These are phyloP conservation scores for Brenthis hecate DNA, from an alignment of 2,888 invertebrate genomes.

Conservation along the genomic window DNA sequence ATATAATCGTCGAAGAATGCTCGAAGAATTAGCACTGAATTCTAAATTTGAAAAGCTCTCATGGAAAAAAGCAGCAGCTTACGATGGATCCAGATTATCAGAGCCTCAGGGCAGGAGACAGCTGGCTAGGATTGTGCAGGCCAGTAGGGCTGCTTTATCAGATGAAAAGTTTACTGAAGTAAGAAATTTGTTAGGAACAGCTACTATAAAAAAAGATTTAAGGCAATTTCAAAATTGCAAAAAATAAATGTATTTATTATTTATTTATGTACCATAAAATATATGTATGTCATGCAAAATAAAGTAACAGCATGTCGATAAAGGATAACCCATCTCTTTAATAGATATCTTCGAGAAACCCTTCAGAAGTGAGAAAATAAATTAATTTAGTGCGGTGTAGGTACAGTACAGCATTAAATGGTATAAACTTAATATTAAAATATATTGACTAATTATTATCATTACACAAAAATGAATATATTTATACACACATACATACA, in stretches of 20 bases:
- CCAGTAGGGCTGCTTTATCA: conserved; percentile 87
- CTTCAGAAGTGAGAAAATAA: no score
- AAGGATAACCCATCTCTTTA: no score
- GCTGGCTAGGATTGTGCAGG: conserved; percentile 86
- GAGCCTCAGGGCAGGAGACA: conserved; percentile 86
- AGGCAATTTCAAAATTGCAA: no score
- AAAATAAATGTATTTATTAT: no score
- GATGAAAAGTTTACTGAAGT: conserved; percentile 90
- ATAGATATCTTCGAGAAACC: no score
- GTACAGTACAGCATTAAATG: no score
- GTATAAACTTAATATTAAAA: no score
- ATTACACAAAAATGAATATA: no score
- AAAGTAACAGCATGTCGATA: not conserved
- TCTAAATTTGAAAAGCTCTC: conserved; percentile 88
- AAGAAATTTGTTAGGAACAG: conserved; percentile 11
- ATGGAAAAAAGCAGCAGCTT: conserved; percentile 87
- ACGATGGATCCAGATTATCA: conserved; percentile 85
- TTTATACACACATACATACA: not conserved
- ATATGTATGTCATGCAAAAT: not conserved
- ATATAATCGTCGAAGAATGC: conserved; percentile 86
- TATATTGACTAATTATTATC: no score
- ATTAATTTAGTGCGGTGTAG: no score
- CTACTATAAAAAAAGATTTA: no score
- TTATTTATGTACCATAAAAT: no score
- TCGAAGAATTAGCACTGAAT: conserved; percentile 86